A percentile compares a stretch with the other conserved stretches of the same genome.
phyloP scores from a whole-genome alignment of 1,140 invertebrate species.

The Eufriesea mexicana region DNA sequence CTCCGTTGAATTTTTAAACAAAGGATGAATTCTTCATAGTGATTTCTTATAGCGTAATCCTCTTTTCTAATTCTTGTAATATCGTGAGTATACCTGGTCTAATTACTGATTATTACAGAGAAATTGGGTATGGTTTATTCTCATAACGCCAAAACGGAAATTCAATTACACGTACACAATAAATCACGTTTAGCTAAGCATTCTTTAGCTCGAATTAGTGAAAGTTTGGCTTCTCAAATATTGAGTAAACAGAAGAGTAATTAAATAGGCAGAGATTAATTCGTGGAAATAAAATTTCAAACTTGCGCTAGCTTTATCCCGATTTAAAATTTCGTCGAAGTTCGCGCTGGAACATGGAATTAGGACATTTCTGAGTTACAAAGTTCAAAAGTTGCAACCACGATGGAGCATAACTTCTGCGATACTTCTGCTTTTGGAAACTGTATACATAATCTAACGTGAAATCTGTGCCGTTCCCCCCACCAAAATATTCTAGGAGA shows the following conservation, averaged over 20 bases:
- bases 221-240: background rate
- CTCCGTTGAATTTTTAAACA: too few species aligned
- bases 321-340: background rate
- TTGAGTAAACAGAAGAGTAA: background rate
- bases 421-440: background rate
- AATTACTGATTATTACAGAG: too few species aligned
- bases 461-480: too few species aligned
- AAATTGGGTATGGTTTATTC: too few species aligned
- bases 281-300: background rate
- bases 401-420: background rate
- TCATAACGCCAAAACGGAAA: too few species aligned
- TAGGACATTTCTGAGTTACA: background rate
- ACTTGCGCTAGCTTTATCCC: background rate
- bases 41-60: too few species aligned
- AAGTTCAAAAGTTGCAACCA: slow-evolving; percentile 1
- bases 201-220: background rate
- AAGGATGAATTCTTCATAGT: too few species aligned
- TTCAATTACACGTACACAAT: too few species aligned
- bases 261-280: background rate
- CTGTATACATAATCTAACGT: background rate
- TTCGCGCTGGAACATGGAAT: background rate
- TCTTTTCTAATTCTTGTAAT: too few species aligned
- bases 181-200: too few species aligned
- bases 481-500: background rate
- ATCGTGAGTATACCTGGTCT: too few species aligned